Conservation (phyloP, 2,888 invertebrate species). For the Anorthoa munda region DNA sequence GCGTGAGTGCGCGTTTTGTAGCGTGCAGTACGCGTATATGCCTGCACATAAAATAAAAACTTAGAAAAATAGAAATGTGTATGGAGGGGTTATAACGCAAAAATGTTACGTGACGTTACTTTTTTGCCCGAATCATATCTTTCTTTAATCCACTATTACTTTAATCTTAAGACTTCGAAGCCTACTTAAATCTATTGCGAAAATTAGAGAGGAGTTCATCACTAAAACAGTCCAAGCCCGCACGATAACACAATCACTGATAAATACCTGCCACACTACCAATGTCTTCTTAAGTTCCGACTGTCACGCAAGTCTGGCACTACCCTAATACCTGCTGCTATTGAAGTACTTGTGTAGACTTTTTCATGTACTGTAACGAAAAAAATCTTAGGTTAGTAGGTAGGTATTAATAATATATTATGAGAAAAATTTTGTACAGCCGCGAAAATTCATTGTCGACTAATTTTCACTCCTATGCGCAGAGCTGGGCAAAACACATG, state of each 20-base stretch:
- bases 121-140: neutral
- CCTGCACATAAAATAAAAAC: too few species aligned
- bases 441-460: too few species aligned
- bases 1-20: too few species aligned
- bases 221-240: conserved; percentile 46
- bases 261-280: conserved; percentile 44
- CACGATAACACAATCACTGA: conserved; percentile 40
- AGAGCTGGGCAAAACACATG: too few species aligned
- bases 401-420: neutral
- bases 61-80: too few species aligned
- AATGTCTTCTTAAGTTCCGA: conserved; percentile 22
- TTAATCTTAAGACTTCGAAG: conserved; percentile 24
- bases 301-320: conserved; percentile 47
- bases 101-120: too few species aligned
- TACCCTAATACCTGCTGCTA: conserved; percentile 60
- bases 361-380: conserved; percentile 80
- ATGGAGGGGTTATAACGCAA: too few species aligned
- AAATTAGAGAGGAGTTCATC: conserved; percentile 49
- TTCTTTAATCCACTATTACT: conserved; percentile 22
- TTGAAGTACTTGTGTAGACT: conserved; percentile 26
- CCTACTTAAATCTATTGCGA: conserved; percentile 43
- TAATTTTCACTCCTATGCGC: too few species aligned
- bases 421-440: too few species aligned
- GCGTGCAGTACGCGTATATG: too few species aligned
- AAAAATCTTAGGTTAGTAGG: conserved; percentile 17